A percentile compares a stretch with the other conserved stretches of the same genome.
Evolutionary conservation across 1,140 invertebrate species (phyloP).

Genomic region (Nephila pilipes): DNA sequence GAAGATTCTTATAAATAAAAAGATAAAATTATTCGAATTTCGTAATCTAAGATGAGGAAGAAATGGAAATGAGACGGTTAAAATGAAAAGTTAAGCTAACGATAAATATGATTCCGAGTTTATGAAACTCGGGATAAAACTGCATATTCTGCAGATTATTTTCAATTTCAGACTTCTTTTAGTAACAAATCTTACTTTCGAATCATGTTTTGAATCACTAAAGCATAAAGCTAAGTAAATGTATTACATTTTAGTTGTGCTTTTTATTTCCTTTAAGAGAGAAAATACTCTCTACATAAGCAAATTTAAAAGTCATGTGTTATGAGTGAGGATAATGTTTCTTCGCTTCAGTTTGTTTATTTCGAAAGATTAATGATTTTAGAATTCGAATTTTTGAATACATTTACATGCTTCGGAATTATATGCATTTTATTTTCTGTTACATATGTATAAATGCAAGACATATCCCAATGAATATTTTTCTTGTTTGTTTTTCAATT

Average conservation of each 20-base stretch:
- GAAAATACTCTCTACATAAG: background rate
- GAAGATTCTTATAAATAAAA: background rate
- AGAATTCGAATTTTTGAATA: background rate
- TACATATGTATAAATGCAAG: background rate
- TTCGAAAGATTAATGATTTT: background rate
- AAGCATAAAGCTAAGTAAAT: background rate
- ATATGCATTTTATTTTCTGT: no score
- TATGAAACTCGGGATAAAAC: background rate
- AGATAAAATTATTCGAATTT: constrained; percentile 42
- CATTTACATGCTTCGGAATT: background rate
- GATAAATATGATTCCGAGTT: constrained; percentile 47
- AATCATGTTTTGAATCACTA: background rate
- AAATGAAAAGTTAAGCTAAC: constrained; percentile 36
- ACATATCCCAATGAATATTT: background rate
- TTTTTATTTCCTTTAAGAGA: background rate
- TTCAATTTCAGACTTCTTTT: background rate
- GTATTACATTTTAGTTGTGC: background rate
- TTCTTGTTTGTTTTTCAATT: background rate
- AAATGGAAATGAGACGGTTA: constrained; percentile 27
- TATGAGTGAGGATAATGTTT: background rate
- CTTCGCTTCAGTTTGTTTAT: background rate
- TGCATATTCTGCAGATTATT: constrained; percentile 13
- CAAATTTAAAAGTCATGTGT: background rate
- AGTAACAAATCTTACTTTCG: background rate
- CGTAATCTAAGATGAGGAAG: background rate